These are phyloP conservation scores for Forbesichthys agassizii DNA, from an alignment of 2,113 vertebrate species.

Conservation along the genomic window DNA sequence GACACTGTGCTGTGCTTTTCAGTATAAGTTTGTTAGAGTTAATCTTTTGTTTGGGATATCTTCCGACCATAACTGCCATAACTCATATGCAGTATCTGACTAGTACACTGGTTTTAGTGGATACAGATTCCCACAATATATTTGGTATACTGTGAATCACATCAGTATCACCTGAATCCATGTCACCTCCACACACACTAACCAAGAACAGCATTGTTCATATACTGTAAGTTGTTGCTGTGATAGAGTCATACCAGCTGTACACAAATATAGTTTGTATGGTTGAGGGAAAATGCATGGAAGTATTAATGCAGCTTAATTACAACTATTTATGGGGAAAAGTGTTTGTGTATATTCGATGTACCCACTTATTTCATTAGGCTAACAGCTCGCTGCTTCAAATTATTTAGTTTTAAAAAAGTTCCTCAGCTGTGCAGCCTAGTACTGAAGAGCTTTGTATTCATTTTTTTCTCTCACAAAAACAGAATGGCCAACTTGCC, in stretches of 20 bases:
- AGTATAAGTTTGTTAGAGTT: neutral
- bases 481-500: slow-evolving; percentile 63
- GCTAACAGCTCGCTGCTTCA: neutral
- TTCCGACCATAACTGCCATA: neutral
- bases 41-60: neutral
- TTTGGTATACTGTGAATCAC: slow-evolving; percentile 9
- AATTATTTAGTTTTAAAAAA: slow-evolving; percentile 24
- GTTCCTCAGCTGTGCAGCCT: slow-evolving; percentile 16
- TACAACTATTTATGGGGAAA: neutral
- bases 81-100: slow-evolving; percentile 20
- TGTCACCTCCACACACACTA: slow-evolving; percentile 34
- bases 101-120: neutral
- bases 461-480: slow-evolving; percentile 38
- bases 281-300: neutral
- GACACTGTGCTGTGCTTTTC: neutral
- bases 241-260: neutral
- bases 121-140: neutral
- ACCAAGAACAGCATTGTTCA: neutral
- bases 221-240: neutral
- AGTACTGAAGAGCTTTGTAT: slow-evolving; percentile 45
- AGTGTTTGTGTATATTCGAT: slow-evolving; percentile 4
- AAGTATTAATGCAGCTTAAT: slow-evolving; percentile 2
- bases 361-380: neutral
- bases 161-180: slow-evolving; percentile 15
- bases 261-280: neutral